phyloP scores from a whole-genome alignment of 2,113 vertebrate species.

The Colinus virginianus region DNA sequence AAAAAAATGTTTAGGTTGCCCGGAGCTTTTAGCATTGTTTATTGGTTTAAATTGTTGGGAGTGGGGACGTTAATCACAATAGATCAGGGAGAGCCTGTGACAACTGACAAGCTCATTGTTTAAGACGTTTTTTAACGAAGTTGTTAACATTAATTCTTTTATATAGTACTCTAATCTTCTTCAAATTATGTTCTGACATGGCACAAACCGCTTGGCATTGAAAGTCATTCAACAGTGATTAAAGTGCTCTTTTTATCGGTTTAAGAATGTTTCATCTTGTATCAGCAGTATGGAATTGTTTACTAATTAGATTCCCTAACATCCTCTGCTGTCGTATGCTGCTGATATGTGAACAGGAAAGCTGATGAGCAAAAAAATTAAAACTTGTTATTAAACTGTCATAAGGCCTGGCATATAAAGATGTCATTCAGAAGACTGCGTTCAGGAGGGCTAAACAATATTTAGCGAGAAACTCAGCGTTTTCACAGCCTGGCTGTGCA shows the following conservation, averaged over 20 bases:
- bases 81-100: conserved; percentile 48
- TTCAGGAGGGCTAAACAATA: conserved; percentile 1
- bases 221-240: conserved; percentile 76
- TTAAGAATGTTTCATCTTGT: conserved; percentile 76
- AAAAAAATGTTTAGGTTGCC: conserved; percentile 39
- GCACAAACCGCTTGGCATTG: conserved; percentile 63
- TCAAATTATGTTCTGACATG: conserved; percentile 69
- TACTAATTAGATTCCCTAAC: conserved; percentile 77
- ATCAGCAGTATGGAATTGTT: conserved; percentile 68
- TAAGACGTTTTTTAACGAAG: conserved; percentile 61
- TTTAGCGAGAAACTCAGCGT: conserved; percentile 15
- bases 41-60: conserved; percentile 7
- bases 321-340: conserved; percentile 38
- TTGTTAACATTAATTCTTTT: conserved; percentile 75
- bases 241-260: conserved; percentile 72
- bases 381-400: conserved; percentile 59
- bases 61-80: conserved; percentile 17
- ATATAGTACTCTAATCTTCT: conserved; percentile 69
- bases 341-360: conserved; percentile 57
- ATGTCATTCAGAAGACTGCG: conserved; percentile 41
- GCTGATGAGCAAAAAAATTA: conserved; percentile 60
- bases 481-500: neutral
- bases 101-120: conserved; percentile 54
- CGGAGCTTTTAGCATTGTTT: conserved; percentile 25
- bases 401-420: conserved; percentile 45